Conservation (phyloP, 1,140 invertebrate genomes). For the Drosophila tani region DNA sequence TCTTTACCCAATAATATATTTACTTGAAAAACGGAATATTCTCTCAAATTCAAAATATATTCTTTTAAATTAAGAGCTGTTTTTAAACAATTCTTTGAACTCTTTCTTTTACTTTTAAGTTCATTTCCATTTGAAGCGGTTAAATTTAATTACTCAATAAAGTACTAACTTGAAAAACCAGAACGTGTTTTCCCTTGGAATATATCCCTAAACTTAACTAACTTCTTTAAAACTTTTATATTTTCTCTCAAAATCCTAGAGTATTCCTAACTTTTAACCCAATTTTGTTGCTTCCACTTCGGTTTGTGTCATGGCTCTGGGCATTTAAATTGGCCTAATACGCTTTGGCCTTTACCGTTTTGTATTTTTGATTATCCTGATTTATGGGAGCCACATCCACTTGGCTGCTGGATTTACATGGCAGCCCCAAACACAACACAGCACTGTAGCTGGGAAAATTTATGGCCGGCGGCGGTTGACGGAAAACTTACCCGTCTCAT, state of each 20-base stretch:
- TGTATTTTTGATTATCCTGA: conserved; percentile 76
- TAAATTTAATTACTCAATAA: no score
- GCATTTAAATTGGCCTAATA: conserved; percentile 57
- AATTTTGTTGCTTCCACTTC: conserved; percentile 7
- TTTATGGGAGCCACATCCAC: conserved; percentile 58
- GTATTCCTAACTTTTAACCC: not conserved
- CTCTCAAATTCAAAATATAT: no score
- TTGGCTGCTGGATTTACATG: conserved; percentile 45
- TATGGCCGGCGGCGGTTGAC: conserved; percentile 53
- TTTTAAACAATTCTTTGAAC: no score
- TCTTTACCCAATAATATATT: no score
- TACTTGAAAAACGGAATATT: no score
- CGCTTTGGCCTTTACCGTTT: conserved; percentile 58
- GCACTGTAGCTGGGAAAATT: conserved; percentile 42
- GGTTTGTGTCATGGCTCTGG: conserved; percentile 8
- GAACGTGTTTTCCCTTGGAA: not conserved
- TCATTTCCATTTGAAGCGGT: no score
- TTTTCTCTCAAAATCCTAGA: not conserved
- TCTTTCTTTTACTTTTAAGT: no score
- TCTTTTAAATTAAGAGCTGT: no score
- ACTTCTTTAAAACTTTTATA: not conserved
- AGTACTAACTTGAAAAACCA: no score
- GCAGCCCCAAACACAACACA: conserved; percentile 13
- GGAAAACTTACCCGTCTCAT: conserved; percentile 76
- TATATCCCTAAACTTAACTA: not conserved